Evolutionary conservation across 1,140 invertebrate species (phyloP).

Genomic region (Acromyrmex echinatior): DNA sequence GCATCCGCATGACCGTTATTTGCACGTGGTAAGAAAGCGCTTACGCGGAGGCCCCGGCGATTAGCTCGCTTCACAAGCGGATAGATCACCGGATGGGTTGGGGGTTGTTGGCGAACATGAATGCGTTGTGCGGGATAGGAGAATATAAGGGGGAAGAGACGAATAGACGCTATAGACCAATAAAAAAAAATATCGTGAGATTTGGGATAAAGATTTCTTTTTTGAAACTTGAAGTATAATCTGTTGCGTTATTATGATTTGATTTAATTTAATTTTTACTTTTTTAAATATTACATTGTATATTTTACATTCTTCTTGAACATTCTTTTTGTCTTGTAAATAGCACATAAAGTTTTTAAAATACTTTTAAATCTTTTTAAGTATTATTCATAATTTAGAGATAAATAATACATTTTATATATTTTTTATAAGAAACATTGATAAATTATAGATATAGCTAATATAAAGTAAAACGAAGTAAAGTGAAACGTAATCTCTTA

Average conservation of each 20-base stretch:
- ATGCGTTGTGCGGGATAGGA: background rate
- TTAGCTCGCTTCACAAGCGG: constrained; percentile 60
- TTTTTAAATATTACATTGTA: background rate
- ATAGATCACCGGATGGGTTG: constrained; percentile 57
- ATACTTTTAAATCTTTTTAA: background rate
- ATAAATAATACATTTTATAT: background rate
- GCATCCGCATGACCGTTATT: constrained; percentile 64
- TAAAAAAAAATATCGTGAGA: background rate
- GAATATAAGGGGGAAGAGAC: background rate
- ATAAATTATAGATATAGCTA: background rate
- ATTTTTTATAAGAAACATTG: background rate
- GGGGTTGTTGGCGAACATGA: constrained; percentile 31
- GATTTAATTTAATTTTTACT: background rate
- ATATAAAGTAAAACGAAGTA: background rate
- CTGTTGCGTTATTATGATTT: background rate
- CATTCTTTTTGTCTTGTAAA: background rate
- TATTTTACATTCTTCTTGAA: background rate
- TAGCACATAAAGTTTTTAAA: background rate
- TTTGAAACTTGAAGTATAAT: background rate
- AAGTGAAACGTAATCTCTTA: background rate
- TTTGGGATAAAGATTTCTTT: background rate
- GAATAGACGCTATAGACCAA: background rate
- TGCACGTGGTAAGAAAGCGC: constrained; percentile 64
- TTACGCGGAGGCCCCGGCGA: constrained; percentile 55
- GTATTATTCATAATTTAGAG: background rate